Conservation (phyloP, 2,113 vertebrate species). For the Rhinopomastus cyanomelas region DNA sequence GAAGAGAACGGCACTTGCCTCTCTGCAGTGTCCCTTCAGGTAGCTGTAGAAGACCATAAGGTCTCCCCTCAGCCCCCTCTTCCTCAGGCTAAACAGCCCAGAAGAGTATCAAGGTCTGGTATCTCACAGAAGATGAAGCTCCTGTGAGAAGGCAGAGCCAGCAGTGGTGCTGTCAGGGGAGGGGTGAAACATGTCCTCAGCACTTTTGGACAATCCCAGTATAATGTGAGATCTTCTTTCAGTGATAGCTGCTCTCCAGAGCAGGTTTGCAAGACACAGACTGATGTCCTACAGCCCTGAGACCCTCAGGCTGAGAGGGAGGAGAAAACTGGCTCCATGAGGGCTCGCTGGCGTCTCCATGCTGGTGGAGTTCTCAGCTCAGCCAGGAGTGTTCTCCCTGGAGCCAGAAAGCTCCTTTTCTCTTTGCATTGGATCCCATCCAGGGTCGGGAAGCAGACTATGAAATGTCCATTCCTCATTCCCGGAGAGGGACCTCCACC, state of each 20-base stretch:
- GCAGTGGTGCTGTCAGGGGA: not conserved
- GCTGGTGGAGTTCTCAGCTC: not conserved
- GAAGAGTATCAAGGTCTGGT: rapidly evolving
- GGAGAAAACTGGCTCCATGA: not conserved
- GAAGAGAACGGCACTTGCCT: no score
- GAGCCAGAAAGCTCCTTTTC: not conserved
- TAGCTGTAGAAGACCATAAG: no score
- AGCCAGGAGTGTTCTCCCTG: not conserved
- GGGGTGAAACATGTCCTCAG: rapidly evolving
- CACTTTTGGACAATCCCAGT: not conserved
- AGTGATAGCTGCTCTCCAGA: no score
- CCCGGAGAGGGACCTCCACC: not conserved
- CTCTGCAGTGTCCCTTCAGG: no score
- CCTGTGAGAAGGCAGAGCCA: not conserved
- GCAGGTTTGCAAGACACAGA: not conserved
- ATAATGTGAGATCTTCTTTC: not conserved
- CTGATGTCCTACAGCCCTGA: not conserved
- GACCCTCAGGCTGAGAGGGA: not conserved
- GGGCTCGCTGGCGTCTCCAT: not conserved
- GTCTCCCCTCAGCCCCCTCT: no score
- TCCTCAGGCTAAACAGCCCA: not conserved
- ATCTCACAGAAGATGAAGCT: not conserved
- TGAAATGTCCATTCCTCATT: not conserved
- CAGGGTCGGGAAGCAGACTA: not conserved
- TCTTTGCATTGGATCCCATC: not conserved